Evolutionary conservation across 2,888 invertebrate genomes (phyloP).

Genomic region (Lasioglossum leucozonium): DNA sequence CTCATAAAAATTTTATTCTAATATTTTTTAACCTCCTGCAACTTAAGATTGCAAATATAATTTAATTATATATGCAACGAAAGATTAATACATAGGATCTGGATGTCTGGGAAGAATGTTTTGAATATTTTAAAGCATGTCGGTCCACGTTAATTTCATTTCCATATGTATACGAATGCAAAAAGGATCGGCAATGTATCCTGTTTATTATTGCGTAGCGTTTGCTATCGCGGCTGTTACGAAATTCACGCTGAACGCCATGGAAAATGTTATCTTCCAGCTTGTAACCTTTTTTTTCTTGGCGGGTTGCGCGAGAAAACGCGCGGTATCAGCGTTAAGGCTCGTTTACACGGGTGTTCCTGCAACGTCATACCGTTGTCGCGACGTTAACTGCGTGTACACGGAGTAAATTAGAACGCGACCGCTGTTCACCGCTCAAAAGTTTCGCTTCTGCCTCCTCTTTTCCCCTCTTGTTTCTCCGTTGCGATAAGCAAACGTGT

Average conservation of each 20-base stretch:
- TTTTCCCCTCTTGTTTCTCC: not conserved
- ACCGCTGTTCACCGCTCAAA: not conserved
- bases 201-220: not conserved
- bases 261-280: constrained; percentile 17
- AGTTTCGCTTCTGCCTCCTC: not conserved
- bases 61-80: not conserved
- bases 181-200: not conserved
- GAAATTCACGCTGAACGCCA: not conserved
- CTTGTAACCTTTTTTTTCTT: not conserved
- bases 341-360: constrained; percentile 32
- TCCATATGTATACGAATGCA: no score
- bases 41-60: no score
- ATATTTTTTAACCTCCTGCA: no score
- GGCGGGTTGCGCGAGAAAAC: not conserved
- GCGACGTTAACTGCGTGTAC: constrained; percentile 40
- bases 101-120: not conserved
- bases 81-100: no score
- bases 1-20: no score
- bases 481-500: not conserved
- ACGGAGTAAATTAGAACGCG: constrained; percentile 40
- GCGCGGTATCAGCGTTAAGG: constrained; percentile 44
- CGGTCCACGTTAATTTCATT: not conserved
- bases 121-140: not conserved
- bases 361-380: constrained; percentile 36
- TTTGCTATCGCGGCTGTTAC: not conserved